These are phyloP conservation scores for Hydropsyche betteni DNA, from an alignment of 2,888 invertebrate genomes.

Conservation along the genomic window DNA sequence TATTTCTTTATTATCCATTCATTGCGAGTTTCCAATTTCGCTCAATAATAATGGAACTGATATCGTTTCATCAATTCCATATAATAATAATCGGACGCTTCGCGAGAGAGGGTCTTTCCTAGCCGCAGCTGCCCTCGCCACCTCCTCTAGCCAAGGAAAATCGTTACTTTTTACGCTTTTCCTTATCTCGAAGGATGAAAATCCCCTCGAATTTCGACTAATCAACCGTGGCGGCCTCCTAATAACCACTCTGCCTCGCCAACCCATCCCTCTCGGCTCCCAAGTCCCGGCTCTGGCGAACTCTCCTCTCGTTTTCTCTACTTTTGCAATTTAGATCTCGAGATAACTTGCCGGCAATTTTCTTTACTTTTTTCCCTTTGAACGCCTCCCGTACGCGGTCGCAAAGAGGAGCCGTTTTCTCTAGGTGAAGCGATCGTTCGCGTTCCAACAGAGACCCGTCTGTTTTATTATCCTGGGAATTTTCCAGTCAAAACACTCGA, in stretches of 20 bases:
- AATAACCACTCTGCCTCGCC: slow-evolving; percentile 41
- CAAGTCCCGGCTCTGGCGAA: slow-evolving; percentile 37
- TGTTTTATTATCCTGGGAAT: slow-evolving; percentile 4
- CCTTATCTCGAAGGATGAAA: slow-evolving; percentile 43
- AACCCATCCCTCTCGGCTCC: background rate
- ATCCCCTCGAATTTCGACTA: slow-evolving; percentile 44
- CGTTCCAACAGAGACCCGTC: background rate
- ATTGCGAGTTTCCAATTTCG: slow-evolving; percentile 17
- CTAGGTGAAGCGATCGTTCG: background rate
- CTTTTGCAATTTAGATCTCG: slow-evolving; percentile 48
- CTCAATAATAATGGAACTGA: slow-evolving; percentile 1
- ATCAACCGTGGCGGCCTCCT: slow-evolving; percentile 44
- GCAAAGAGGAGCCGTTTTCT: background rate
- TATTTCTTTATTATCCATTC: no score
- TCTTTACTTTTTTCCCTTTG: slow-evolving; percentile 42
- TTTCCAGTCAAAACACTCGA: background rate
- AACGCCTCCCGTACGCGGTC: slow-evolving; percentile 5
- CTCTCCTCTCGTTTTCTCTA: slow-evolving; percentile 29
- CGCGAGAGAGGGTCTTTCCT: no score
- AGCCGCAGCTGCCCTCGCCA: background rate
- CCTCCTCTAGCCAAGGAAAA: slow-evolving; percentile 12
- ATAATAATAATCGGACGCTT: slow-evolving; percentile 24
- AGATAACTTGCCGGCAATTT: slow-evolving; percentile 47
- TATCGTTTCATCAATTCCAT: slow-evolving; percentile 9
- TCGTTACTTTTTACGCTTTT: slow-evolving; percentile 48